Conservation (phyloP, 2,797 vertebrate genomes). For the Smutsia temminckii region DNA sequence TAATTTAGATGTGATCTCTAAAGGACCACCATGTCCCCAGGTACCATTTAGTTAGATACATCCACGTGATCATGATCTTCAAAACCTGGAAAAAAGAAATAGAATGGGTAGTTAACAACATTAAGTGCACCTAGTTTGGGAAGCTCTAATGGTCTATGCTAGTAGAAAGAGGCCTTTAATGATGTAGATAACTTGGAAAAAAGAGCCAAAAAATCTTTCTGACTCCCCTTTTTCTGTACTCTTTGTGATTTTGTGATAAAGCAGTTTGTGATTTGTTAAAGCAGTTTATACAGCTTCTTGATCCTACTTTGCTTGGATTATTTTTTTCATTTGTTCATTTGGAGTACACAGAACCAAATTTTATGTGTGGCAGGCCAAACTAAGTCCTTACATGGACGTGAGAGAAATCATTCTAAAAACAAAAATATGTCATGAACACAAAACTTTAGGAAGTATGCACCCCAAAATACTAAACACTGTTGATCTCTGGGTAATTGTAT, state of each 20-base stretch:
- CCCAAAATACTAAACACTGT: neutral
- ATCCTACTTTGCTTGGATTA: neutral
- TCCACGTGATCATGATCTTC: constrained; percentile 79
- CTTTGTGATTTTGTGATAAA: neutral
- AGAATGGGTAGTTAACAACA: constrained; percentile 38
- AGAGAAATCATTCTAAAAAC: neutral
- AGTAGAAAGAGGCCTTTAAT: neutral
- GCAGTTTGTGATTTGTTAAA: neutral
- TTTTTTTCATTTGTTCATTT: constrained; percentile 24
- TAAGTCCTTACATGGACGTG: neutral
- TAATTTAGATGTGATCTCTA: constrained; percentile 75
- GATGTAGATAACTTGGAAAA: neutral
- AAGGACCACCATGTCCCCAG: constrained; percentile 62
- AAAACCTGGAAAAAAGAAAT: constrained; percentile 82
- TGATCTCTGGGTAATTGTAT: neutral
- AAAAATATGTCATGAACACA: neutral
- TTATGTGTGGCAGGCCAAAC: neutral
- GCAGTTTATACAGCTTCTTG: neutral
- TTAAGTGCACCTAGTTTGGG: neutral
- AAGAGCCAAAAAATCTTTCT: neutral
- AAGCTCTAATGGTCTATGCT: neutral
- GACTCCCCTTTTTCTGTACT: neutral
- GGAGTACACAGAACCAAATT: neutral
- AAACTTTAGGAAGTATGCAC: neutral
- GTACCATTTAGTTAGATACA: constrained; percentile 63